These are phyloP conservation scores for Altica lythri DNA, from an alignment of 2,888 invertebrate species.

Conservation along the genomic window DNA sequence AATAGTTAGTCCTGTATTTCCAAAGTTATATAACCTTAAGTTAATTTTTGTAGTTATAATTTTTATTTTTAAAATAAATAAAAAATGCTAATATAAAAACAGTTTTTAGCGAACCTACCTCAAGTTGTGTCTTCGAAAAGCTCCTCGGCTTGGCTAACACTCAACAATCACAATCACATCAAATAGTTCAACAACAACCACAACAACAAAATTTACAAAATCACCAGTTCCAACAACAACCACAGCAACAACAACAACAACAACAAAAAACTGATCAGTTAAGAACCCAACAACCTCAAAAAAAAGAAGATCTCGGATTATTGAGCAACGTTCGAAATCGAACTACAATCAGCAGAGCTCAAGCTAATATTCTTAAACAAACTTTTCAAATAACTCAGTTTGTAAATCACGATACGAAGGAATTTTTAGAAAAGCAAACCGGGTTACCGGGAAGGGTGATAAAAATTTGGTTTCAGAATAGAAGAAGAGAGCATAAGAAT, in stretches of 20 bases:
- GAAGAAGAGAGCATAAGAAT: conserved; percentile 30
- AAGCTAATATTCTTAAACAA: conserved; percentile 24
- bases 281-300: neutral
- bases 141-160: too few relatives aligned
- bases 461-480: conserved; percentile 35
- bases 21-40: too few relatives aligned
- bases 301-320: conserved; percentile 5
- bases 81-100: too few relatives aligned
- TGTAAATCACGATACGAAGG: conserved; percentile 18
- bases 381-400: conserved; percentile 29
- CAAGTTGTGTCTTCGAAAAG: too few relatives aligned
- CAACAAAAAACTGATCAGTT: neutral
- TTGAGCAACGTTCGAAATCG: conserved; percentile 14
- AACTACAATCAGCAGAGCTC: conserved; percentile 28
- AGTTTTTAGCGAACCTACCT: too few relatives aligned
- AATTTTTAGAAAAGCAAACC: conserved; percentile 26
- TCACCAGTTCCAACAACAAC: neutral
- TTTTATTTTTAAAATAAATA: too few relatives aligned
- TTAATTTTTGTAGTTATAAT: too few relatives aligned
- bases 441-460: conserved; percentile 31
- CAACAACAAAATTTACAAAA: too few relatives aligned
- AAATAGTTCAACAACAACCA: too few relatives aligned
- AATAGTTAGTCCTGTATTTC: too few relatives aligned
- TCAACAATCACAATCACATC: too few relatives aligned
- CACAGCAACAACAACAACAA: neutral